phyloP scores from a whole-genome alignment of 2,113 vertebrate genomes.

The Hystrix cristata region DNA sequence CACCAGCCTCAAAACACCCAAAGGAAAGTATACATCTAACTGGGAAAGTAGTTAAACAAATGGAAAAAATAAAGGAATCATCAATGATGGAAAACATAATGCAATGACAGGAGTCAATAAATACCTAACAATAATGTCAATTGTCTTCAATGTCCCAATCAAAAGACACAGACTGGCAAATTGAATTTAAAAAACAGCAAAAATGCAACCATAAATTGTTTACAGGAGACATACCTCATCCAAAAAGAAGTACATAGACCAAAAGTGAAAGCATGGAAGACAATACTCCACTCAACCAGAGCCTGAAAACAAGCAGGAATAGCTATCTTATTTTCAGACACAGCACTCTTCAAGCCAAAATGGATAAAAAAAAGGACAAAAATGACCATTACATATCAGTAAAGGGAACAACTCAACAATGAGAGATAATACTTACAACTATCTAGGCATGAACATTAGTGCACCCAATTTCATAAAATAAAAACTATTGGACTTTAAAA shows the following conservation, averaged over 20 bases:
- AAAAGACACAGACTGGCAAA: background rate
- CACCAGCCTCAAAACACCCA: background rate
- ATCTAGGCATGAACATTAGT: background rate
- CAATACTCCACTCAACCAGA: background rate
- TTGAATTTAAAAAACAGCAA: background rate
- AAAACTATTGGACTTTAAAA: background rate
- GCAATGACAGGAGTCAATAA: background rate
- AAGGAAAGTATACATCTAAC: background rate
- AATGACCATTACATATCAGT: background rate
- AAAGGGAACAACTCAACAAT: background rate
- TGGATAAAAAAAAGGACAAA: background rate
- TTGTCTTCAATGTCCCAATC: background rate
- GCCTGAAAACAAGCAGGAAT: background rate
- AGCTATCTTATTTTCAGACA: background rate
- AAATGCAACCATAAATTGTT: background rate
- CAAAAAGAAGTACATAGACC: background rate
- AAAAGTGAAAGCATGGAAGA: background rate
- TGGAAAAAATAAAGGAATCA: background rate
- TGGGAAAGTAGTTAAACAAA: background rate
- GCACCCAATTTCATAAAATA: background rate
- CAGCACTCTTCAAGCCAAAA: background rate
- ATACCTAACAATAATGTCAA: background rate
- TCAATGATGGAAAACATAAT: background rate
- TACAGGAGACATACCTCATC: background rate
- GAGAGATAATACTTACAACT: background rate